Evolutionary conservation across 2,113 vertebrate species (phyloP).

Genomic region (Forbesichthys papilliferus): DNA sequence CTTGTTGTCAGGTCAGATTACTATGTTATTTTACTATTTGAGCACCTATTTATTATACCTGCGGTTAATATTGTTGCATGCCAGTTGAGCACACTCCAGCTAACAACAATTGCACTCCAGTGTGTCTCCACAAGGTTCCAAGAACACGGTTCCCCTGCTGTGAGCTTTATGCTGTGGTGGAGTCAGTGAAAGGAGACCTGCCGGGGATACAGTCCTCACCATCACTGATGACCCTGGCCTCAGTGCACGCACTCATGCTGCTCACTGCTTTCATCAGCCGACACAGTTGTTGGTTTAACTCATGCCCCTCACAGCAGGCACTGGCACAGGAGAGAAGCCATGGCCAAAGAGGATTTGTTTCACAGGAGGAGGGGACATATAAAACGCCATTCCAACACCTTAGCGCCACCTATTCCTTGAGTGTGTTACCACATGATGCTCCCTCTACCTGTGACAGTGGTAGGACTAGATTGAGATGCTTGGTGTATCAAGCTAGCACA

Average conservation of each 20-base stretch:
- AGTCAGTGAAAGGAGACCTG: conserved; percentile 51
- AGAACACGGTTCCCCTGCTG: conserved; percentile 41
- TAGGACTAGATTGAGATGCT: conserved; percentile 32
- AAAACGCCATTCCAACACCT: conserved; percentile 23
- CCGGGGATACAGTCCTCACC: conserved; percentile 68
- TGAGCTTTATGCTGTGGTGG: conserved; percentile 34
- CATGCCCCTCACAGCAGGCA: conserved; percentile 68
- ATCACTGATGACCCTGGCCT: conserved; percentile 56
- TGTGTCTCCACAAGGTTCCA: conserved; percentile 30
- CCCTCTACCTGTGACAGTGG: conserved; percentile 39
- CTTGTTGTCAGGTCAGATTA: background rate
- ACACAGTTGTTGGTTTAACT: conserved; percentile 76
- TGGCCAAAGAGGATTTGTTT: conserved; percentile 65
- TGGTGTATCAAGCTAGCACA: conserved; percentile 27
- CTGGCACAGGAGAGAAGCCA: conserved; percentile 51
- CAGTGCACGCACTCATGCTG: conserved; percentile 42
- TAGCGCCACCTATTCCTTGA: conserved; percentile 35
- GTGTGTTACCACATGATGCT: conserved; percentile 1
- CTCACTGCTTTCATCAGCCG: conserved; percentile 68
- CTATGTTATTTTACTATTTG: background rate
- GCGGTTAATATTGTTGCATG: background rate
- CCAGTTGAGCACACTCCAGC: conserved; percentile 10
- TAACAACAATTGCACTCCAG: conserved; percentile 40
- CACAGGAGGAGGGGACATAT: conserved; percentile 41
- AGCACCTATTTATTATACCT: conserved; percentile 16